These are phyloP conservation scores for Lathronympha strigana DNA, from an alignment of 2,888 invertebrate species.

Conservation along the genomic window DNA sequence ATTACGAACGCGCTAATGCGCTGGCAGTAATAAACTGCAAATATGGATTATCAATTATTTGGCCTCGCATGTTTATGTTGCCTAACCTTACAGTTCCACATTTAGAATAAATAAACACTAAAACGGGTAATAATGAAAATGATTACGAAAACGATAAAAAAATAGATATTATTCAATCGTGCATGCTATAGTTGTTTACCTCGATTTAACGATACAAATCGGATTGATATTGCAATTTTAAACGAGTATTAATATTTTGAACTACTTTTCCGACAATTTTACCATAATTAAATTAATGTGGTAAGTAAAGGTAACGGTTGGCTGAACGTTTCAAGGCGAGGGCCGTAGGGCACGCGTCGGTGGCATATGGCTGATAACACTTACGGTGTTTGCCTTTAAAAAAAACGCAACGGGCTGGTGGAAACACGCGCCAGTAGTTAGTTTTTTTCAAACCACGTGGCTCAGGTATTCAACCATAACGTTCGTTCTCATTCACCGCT, in stretches of 20 bases:
- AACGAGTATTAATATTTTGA: conserved; percentile 21
- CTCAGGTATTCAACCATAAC: conserved; percentile 36
- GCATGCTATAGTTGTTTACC: conserved; percentile 46
- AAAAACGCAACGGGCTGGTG: conserved; percentile 48
- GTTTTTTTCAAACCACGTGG: conserved; percentile 49
- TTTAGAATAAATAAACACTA: conserved; percentile 5
- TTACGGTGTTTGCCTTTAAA: conserved; percentile 51
- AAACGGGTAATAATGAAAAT: background rate
- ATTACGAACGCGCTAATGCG: conserved; percentile 34
- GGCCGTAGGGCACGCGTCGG: conserved; percentile 68
- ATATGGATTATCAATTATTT: conserved; percentile 15
- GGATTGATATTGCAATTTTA: conserved; percentile 43
- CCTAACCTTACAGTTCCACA: background rate
- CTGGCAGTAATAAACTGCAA: conserved; percentile 25
- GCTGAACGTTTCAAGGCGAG: conserved; percentile 47
- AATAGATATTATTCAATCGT: conserved; percentile 29
- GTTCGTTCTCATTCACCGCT: background rate
- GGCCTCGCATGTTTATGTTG: too few species aligned
- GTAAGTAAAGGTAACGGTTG: conserved; percentile 54
- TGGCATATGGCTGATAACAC: conserved; percentile 75
- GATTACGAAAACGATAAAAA: conserved; percentile 24
- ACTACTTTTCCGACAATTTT: conserved; percentile 27
- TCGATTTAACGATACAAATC: conserved; percentile 49
- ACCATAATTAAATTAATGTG: conserved; percentile 27
- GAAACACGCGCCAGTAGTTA: conserved; percentile 69